Base-by-base conservation (phyloP, 2,113 vertebrate genomes). In the Mola mola region DNA sequence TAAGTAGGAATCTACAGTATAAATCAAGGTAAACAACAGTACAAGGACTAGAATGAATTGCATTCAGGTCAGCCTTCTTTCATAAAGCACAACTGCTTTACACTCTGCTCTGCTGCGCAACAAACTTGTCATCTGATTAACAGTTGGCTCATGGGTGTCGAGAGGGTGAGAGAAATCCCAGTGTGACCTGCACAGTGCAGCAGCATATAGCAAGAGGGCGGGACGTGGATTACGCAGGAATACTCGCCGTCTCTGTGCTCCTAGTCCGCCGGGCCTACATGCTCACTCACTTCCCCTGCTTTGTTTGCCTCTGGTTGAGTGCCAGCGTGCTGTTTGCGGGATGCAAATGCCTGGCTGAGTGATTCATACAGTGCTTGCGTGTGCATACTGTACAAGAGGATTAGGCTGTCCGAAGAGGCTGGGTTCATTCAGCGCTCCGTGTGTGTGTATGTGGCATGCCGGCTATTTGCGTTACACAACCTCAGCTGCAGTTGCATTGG, bases 241-340 rank as follows among this genome's bases (percentile, higher is more conserved):
- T 36, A 34, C 72, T 38, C 75, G 38, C 63, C 66, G 46, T 37
- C 71, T 75, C 72, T 8, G 42, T 64, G 52, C 50, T 44, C 71
- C 66, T 60, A 25, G 70, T 49, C 79, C 51, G 66, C 58, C 47
- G 63, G 78, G 70, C 75, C 81, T 77, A 80, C 70, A 80, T 81
- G 63, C 79, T 78, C 82, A 37, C 82, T 85, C 75, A 72, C 83
- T 84, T 85, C 75, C 77, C 66, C 37, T 57, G 67, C 82, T 82
- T 88, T 87, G 81, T 88, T 81, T 88, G 81, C 62, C 63, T 69
- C 81, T 83, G 84, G 79, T 81, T 55, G 31, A 77, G 41, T 79
- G 83, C 81, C 82, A 85, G 63, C 59, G 25, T 78, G 72, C 79
- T 82, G 82, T 85, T 82, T 86, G 81, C 57, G 53, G 67, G 81